A percentile compares a stretch with the other conserved stretches of the same genome.
phyloP scores from a whole-genome alignment of 2,113 vertebrate species.

The Acrocephalus arundinaceus region DNA sequence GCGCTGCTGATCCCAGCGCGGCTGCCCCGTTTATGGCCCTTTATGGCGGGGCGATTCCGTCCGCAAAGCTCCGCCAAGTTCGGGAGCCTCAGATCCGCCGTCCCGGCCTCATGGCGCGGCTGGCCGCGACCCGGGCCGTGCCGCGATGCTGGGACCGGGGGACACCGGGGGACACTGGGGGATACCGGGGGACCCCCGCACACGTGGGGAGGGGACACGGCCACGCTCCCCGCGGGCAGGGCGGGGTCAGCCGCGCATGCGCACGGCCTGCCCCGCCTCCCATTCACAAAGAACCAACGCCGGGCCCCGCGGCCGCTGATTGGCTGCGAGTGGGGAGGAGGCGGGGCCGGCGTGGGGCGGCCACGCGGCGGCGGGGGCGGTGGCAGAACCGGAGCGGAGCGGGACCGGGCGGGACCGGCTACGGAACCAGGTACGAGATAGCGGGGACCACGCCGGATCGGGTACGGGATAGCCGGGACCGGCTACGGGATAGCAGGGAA shows the following conservation, averaged over 20 bases:
- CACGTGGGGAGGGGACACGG: background rate
- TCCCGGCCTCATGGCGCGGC: background rate
- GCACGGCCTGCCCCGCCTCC: background rate
- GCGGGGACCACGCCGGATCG: background rate
- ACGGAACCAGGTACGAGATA: background rate
- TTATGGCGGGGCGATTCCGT: background rate
- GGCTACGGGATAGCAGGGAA: too few species aligned
- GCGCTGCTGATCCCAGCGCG: background rate
- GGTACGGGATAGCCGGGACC: too few species aligned
- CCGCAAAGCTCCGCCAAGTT: background rate
- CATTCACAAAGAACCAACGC: background rate
- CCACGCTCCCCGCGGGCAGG: background rate
- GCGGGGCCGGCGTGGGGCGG: background rate
- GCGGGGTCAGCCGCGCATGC: background rate
- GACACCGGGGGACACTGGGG: background rate
- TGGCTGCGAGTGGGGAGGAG: background rate
- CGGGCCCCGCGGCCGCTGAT: background rate
- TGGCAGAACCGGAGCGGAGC: background rate
- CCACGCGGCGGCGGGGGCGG: background rate
- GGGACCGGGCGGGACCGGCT: background rate
- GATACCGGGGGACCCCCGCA: background rate
- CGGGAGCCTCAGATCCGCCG: background rate
- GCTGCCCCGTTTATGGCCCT: background rate
- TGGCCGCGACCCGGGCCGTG: background rate
- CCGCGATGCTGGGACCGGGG: background rate